phyloP scores from a whole-genome alignment of 2,888 invertebrate species.

The Lysandra bellargus region DNA sequence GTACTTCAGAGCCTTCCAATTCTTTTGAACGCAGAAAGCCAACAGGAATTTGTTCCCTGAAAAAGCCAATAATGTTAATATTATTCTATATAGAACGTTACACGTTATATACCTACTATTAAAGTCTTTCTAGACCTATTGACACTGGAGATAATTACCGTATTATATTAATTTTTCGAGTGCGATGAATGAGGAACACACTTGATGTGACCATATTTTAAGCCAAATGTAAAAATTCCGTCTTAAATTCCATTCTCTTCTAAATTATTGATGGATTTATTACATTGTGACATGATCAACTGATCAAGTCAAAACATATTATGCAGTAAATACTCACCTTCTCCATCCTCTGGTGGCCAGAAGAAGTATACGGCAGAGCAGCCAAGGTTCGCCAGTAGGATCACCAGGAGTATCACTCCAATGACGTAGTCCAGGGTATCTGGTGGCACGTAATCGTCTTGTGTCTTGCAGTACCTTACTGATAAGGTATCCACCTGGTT shows the following conservation, averaged over 20 bases:
- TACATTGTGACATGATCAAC: not conserved
- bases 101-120: too few relatives aligned
- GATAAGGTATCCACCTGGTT: conserved; percentile 61
- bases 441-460: conserved; percentile 56
- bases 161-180: too few relatives aligned
- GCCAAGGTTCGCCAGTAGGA: conserved; percentile 62
- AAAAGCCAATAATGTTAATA: not conserved
- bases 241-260: too few relatives aligned
- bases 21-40: conserved; percentile 71
- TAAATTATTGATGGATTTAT: not conserved
- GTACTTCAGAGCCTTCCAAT: conserved; percentile 72
- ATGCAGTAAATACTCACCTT: conserved; percentile 49
- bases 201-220: too few relatives aligned
- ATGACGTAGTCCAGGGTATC: conserved; percentile 63
- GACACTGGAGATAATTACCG: too few relatives aligned
- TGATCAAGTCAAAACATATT: not conserved
- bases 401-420: conserved; percentile 55
- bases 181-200: too few relatives aligned
- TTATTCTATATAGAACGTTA: too few relatives aligned
- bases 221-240: too few relatives aligned
- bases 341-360: conserved; percentile 55
- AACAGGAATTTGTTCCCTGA: conserved; percentile 62
- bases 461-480: conserved; percentile 71
- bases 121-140: too few relatives aligned
- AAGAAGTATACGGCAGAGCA: conserved; percentile 67